Base-by-base conservation (phyloP, 2,113 vertebrate genomes). In the Tretioscincus oriximinensis region DNA sequence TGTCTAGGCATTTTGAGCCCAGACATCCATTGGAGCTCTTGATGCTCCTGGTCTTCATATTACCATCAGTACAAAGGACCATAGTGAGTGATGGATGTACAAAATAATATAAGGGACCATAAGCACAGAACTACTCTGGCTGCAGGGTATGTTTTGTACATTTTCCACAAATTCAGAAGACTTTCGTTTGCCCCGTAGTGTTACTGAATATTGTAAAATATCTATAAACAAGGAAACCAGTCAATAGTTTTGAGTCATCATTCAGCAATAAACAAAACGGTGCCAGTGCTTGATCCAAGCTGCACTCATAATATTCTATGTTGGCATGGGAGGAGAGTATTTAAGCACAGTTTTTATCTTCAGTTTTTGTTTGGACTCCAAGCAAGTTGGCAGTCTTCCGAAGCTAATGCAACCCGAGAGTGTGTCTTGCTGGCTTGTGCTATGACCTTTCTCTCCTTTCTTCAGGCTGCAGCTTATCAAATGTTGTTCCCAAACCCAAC, bases 391-490 rank as follows among this genome's bases (percentile, higher is more conserved):
- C 45, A 71, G 45, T 24, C 45, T 68, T 84, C 12, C 67, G 72
- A 65, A 75, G 72, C 65, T 64, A 64, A 63, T 65, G 35, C 47
- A 84, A 75, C 65, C 35, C 9, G 9, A 79, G 41, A 71, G 58
- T 29, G 70, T 76, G 29, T 18, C 31, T 74, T 26, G 22, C 60
- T 63, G 51, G 41, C 28, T 41, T 41, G 35, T 35, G 20, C 66
- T 79, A 9, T 75, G 82, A 75, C 51, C 69, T 66, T 64, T 65
- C 45, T 70, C 41, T 74, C 77, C 71, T 51, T 80, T 68, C 65
- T 75, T 22, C 20, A 28, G 11, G 8, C 45, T 49, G 60, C 12
- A 64, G 58, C n/a, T 64, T 80, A 84, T 71, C 28, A 80, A 76
- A 60, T 24, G 45, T 47, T 10, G 1, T 70, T 82, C 65, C 67